A percentile compares a stretch with the other conserved stretches of the same genome.
Evolutionary conservation across 2,888 invertebrate species (phyloP).

Genomic region (Andrena minutula): DNA sequence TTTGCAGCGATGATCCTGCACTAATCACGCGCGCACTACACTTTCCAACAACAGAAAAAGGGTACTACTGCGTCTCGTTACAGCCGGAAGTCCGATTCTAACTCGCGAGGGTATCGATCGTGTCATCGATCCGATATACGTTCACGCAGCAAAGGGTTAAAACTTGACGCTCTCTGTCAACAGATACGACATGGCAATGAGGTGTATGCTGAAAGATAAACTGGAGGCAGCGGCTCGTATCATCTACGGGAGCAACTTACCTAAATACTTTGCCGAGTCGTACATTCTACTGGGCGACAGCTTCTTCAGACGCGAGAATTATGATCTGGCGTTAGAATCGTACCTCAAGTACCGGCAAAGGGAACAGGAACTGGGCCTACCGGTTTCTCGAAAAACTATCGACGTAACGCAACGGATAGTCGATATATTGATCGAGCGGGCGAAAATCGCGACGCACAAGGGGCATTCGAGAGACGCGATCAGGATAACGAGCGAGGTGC

Average conservation of each 20-base stretch:
- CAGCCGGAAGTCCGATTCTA: no score
- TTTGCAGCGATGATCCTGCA: neutral
- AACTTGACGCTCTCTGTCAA: no score
- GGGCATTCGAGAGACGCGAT: constrained; percentile 29
- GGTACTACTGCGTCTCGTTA: no score
- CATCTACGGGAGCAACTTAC: constrained; percentile 33
- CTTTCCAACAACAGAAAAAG: neutral
- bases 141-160: neutral
- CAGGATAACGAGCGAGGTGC: neutral
- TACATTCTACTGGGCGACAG: constrained; percentile 48
- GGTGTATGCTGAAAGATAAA: constrained; percentile 19
- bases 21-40: neutral
- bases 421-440: constrained; percentile 63
- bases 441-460: constrained; percentile 28
- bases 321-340: constrained; percentile 24
- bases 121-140: neutral
- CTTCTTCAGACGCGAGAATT: constrained; percentile 1
- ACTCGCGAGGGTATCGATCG: neutral
- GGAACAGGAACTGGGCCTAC: neutral
- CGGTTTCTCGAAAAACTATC: constrained; percentile 20
- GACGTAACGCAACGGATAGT: constrained; percentile 60
- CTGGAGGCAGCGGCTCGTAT: constrained; percentile 21
- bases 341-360: constrained; percentile 38
- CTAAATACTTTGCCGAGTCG: constrained; percentile 30
- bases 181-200: constrained; percentile 45